A percentile compares a stretch with the other conserved stretches of the same genome.
phyloP scores from a whole-genome alignment of 2,113 vertebrate genomes.

The Oreochromis aureus region DNA sequence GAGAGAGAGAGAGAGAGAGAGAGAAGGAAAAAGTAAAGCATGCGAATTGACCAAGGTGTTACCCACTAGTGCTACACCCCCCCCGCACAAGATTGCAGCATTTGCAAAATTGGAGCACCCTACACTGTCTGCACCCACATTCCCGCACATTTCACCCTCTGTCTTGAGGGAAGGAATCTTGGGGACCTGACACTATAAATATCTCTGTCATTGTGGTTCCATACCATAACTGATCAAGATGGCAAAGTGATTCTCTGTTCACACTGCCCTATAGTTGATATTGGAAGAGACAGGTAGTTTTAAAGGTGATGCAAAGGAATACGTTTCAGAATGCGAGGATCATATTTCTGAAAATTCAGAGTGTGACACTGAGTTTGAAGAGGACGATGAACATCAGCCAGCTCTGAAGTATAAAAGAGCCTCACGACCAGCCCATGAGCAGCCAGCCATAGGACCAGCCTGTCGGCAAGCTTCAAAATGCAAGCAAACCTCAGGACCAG shows the following conservation, averaged over 20 bases:
- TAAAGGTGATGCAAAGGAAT: not conserved
- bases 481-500: not conserved
- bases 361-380: not conserved
- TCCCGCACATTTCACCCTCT: not conserved
- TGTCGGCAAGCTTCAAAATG: not conserved
- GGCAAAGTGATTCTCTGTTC: not conserved
- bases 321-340: not conserved
- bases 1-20: not conserved
- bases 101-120: not conserved
- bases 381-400: not conserved
- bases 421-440: not conserved
- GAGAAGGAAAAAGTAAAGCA: not conserved
- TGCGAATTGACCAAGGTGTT: not conserved
- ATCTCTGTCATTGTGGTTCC: not conserved
- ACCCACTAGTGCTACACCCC: not conserved
- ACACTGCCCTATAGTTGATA: not conserved
- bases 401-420: not conserved
- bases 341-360: not conserved
- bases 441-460: not conserved
- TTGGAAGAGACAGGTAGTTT: not conserved
- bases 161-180: not conserved
- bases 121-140: not conserved
- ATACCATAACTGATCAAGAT: not conserved
- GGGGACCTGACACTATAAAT: not conserved
- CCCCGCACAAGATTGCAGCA: not conserved